These are phyloP conservation scores for Crotalus viridis DNA, from an alignment of 2,113 vertebrate genomes.

Conservation along the genomic window DNA sequence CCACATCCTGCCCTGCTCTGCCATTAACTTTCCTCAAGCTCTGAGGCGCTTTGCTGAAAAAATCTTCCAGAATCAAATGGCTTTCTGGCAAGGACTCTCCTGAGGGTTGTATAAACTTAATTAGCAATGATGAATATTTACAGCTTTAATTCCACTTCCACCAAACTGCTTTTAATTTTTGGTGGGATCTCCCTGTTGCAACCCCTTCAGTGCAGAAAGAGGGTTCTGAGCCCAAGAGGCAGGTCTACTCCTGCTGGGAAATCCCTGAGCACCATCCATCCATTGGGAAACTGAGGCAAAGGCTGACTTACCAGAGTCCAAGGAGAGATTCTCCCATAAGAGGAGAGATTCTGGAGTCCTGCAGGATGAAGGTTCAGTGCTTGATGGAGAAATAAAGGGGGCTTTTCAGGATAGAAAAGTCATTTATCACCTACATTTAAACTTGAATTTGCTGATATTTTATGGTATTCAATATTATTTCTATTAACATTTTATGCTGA, in stretches of 20 bases:
- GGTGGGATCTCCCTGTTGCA: slow-evolving; percentile 43
- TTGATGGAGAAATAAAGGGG: slow-evolving; percentile 34
- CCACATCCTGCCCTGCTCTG: background rate
- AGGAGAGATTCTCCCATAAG: background rate
- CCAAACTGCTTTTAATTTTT: slow-evolving; percentile 26
- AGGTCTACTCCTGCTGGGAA: slow-evolving; percentile 33
- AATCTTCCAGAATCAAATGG: background rate
- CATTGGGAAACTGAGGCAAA: background rate
- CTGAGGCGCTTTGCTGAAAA: background rate
- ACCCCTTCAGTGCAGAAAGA: slow-evolving; percentile 29
- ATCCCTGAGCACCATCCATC: background rate
- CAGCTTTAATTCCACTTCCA: slow-evolving; percentile 48
- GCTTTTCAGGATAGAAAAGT: slow-evolving; percentile 60
- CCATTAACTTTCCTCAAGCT: background rate
- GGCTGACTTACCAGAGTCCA: no score
- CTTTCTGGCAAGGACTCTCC: slow-evolving; percentile 22
- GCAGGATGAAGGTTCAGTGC: slow-evolving; percentile 26
- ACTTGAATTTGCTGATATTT: slow-evolving; percentile 84
- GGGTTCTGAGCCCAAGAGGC: slow-evolving; percentile 23
- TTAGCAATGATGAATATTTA: slow-evolving; percentile 49
- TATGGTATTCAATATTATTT: slow-evolving; percentile 85
- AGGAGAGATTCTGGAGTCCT: background rate
- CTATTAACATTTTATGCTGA: slow-evolving; percentile 88
- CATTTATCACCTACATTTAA: slow-evolving; percentile 80
- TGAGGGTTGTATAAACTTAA: slow-evolving; percentile 34